Conservation (phyloP, 2,888 invertebrate genomes). For the Brenthis hecate region DNA sequence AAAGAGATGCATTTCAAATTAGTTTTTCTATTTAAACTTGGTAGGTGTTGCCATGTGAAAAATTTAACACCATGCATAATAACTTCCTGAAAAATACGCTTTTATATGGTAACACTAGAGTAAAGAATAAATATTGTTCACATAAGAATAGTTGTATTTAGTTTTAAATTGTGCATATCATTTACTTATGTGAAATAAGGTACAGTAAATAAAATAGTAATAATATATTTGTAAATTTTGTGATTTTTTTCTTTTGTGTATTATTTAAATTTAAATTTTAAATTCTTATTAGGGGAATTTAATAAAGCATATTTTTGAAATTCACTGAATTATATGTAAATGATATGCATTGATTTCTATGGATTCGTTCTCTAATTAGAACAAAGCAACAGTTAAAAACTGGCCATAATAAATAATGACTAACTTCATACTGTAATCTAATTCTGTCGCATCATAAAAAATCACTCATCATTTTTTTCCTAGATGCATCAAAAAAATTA, state of each 20-base stretch:
- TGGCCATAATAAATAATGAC: neutral
- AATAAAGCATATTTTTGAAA: too few species aligned
- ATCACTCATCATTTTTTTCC: too few species aligned
- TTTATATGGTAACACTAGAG: slow-evolving; percentile 26
- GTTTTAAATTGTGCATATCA: slow-evolving; percentile 17
- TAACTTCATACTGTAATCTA: too few species aligned
- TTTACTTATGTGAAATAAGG: slow-evolving; percentile 3
- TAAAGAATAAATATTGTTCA: slow-evolving; percentile 15
- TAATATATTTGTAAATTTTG: too few species aligned
- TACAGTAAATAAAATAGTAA: too few species aligned
- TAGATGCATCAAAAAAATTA: too few species aligned
- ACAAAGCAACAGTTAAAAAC: neutral
- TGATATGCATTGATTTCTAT: too few species aligned
- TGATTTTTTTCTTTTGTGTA: too few species aligned
- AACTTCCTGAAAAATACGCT: slow-evolving; percentile 30
- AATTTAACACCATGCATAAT: slow-evolving; percentile 27
- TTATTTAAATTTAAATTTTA: too few species aligned
- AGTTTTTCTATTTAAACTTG: slow-evolving; percentile 17
- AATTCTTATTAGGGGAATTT: too few species aligned
- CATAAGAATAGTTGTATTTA: slow-evolving; percentile 15
- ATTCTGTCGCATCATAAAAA: too few species aligned
- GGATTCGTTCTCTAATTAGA: neutral
- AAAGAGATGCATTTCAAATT: slow-evolving; percentile 15
- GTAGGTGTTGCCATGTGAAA: slow-evolving; percentile 31
- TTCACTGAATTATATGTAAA: too few species aligned